Percentiles rank a stretch among this genome's conserved stretches.
Conservation (phyloP, 1,140 invertebrate species). For the Ganaspis sp. region DNA sequence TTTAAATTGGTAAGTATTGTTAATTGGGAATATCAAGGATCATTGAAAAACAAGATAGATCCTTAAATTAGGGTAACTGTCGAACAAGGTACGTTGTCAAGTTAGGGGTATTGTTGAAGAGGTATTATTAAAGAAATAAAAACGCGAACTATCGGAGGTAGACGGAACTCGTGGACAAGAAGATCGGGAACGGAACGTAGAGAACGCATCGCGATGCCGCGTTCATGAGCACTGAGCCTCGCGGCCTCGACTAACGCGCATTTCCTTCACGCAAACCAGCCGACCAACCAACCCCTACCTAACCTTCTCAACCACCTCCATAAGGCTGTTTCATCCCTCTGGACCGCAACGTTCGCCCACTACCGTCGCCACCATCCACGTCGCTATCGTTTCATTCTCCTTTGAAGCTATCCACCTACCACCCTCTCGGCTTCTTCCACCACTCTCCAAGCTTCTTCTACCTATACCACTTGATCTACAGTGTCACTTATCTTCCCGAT, state of each 20-base stretch:
- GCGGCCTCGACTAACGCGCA: conserved; percentile 73
- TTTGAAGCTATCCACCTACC: conserved; percentile 37
- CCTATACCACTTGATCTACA: neutral
- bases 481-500: conserved; percentile 35
- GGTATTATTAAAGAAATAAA: neutral
- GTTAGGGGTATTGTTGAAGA: no score
- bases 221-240: conserved; percentile 70
- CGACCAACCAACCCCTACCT: conserved; percentile 59
- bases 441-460: neutral
- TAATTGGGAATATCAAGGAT: no score
- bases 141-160: neutral
- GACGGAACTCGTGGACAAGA: conserved; percentile 28
- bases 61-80: no score
- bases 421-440: conserved; percentile 42
- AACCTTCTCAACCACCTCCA: conserved; percentile 54
- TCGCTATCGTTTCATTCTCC: conserved; percentile 40
- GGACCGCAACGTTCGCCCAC: conserved; percentile 68
- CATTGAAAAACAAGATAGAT: no score
- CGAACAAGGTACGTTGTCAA: no score
- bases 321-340: conserved; percentile 53
- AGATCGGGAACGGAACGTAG: conserved; percentile 41
- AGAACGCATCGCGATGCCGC: conserved; percentile 73
- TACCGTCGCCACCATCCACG: conserved; percentile 47
- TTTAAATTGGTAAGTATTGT: no score
- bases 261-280: conserved; percentile 69